Conservation (phyloP, 1,140 invertebrate species). For the Drosophila carrolli region DNA sequence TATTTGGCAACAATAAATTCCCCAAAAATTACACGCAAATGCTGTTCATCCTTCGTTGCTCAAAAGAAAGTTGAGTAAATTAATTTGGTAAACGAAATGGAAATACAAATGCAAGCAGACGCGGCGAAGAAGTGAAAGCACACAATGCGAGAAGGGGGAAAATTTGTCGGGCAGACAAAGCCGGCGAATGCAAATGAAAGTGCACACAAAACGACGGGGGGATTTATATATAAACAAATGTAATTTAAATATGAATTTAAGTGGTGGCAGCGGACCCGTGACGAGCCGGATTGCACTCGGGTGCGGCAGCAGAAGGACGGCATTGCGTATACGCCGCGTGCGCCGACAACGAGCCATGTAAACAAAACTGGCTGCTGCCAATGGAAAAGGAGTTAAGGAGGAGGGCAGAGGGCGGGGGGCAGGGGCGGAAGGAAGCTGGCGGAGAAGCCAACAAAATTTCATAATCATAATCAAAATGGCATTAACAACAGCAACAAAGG, state of each 20-base stretch:
- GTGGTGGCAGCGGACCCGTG: conserved; percentile 53
- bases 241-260: conserved; percentile 81
- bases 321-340: conserved; percentile 66
- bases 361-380: conserved; percentile 67
- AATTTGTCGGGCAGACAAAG: conserved; percentile 39
- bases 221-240: conserved; percentile 62
- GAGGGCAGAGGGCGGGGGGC: not conserved
- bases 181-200: conserved; percentile 49
- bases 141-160: not conserved
- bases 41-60: not conserved
- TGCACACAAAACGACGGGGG: conserved; percentile 21
- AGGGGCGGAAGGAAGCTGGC: conserved; percentile 22
- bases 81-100: conserved; percentile 49
- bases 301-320: conserved; percentile 40
- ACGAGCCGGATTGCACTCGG: conserved; percentile 37
- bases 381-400: conserved; percentile 4
- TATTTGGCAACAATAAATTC: conserved; percentile 25
- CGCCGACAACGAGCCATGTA: conserved; percentile 80
- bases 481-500: conserved; percentile 82
- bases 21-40: conserved; percentile 41
- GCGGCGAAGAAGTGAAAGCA: conserved; percentile 26
- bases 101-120: conserved; percentile 48
- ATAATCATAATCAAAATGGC: conserved; percentile 83
- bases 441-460: conserved; percentile 71
- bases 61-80: conserved; percentile 59